phyloP scores from a whole-genome alignment of 2,888 invertebrate genomes.

The Heteromurus nitidus region DNA sequence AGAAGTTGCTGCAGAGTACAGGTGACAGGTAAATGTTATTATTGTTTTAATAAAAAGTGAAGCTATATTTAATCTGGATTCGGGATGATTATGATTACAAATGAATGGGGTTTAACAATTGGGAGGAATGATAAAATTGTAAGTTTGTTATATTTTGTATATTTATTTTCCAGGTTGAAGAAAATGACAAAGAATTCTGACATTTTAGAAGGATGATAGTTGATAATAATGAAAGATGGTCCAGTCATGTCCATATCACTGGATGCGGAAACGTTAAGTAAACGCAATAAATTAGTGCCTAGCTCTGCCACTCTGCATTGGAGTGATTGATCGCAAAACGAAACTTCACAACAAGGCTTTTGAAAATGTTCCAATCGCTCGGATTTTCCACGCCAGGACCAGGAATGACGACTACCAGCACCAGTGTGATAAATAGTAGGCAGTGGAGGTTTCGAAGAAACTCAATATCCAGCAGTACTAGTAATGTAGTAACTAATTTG shows the following conservation, averaged over 20 bases:
- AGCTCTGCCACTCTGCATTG: too few species aligned
- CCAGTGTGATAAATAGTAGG: neutral
- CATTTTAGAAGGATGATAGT: too few species aligned
- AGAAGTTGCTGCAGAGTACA: neutral
- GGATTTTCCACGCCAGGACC: constrained; percentile 35
- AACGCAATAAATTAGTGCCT: too few species aligned
- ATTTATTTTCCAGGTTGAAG: too few species aligned
- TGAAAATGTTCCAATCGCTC: constrained; percentile 54
- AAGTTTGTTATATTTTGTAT: too few species aligned
- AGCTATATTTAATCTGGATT: neutral
- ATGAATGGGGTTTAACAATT: neutral
- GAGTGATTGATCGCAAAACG: too few species aligned
- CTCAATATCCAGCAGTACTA: constrained; percentile 20
- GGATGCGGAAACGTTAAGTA: too few species aligned
- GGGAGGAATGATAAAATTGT: too few species aligned
- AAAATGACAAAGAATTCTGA: too few species aligned
- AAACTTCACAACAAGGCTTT: too few species aligned
- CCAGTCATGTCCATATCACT: too few species aligned
- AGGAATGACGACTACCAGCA: neutral
- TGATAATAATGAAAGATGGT: too few species aligned
- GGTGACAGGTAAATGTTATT: neutral
- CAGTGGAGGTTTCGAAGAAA: constrained; percentile 27
- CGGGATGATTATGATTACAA: neutral
- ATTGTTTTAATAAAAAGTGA: neutral
- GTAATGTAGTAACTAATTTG: constrained; percentile 49